Percentiles rank a stretch among this genome's conserved stretches.
These are phyloP conservation scores for Austrofundulus limnaeus DNA, from an alignment of 2,113 vertebrate genomes.

Conservation along the genomic window DNA sequence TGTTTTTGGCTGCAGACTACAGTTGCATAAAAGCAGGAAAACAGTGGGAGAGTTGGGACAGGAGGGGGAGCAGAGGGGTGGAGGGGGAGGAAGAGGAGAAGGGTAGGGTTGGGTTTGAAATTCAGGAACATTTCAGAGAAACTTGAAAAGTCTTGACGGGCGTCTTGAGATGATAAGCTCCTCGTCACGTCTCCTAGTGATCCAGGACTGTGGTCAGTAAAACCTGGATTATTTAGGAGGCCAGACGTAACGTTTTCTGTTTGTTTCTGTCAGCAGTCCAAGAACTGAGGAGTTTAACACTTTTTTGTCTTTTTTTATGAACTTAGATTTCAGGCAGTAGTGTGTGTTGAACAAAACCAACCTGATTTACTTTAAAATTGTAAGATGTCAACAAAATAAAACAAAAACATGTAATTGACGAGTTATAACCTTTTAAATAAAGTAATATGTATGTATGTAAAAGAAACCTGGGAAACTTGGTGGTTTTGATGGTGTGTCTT, in stretches of 20 bases:
- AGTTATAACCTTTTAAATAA: no score
- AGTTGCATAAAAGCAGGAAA: constrained; percentile 56
- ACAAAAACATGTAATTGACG: no score
- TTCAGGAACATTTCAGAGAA: background rate
- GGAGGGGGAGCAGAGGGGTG: background rate
- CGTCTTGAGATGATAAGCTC: background rate
- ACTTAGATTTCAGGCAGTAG: no score
- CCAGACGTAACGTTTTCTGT: background rate
- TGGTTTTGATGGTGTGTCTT: no score
- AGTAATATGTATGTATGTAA: no score
- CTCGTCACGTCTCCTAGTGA: background rate
- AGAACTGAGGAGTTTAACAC: no score
- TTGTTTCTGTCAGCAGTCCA: background rate
- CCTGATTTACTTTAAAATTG: no score
- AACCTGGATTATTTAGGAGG: fast-evolving
- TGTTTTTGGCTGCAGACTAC: constrained; percentile 31
- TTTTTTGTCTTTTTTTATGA: no score
- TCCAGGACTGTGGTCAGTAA: background rate
- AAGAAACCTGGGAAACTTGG: no score
- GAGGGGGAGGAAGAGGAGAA: background rate
- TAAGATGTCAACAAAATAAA: no score
- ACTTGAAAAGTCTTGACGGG: background rate
- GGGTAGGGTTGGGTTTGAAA: background rate
- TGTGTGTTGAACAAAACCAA: no score
- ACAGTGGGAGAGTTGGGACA: constrained; percentile 35